Evolutionary conservation across 2,113 vertebrate species (phyloP).

Genomic region (Martes martes): DNA sequence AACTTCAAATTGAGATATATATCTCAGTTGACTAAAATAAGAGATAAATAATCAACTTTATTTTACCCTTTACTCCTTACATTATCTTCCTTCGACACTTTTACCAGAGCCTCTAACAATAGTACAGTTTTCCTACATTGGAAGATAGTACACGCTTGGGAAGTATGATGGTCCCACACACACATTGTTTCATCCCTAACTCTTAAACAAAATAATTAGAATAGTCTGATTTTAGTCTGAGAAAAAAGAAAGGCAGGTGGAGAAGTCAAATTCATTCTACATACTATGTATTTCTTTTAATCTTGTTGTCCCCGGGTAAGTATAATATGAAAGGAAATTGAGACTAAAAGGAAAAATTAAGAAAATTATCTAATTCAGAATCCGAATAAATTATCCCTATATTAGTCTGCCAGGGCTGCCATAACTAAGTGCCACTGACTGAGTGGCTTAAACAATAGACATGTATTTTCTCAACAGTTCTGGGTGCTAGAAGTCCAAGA

Average conservation of each 20-base stretch:
- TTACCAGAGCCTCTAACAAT: not conserved
- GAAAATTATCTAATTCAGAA: not conserved
- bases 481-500: not conserved
- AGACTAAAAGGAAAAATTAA: not conserved
- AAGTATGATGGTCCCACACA: not conserved
- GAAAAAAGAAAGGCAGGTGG: not conserved
- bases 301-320: not conserved
- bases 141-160: not conserved
- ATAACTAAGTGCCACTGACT: not conserved
- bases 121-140: not conserved
- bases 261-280: not conserved
- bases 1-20: no score
- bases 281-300: not conserved
- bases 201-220: not conserved
- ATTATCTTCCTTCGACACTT: not conserved
- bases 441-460: not conserved
- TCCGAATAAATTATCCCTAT: not conserved
- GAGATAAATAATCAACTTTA: not conserved
- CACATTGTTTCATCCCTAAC: not conserved
- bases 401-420: not conserved
- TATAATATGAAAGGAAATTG: not conserved
- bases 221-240: not conserved
- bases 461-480: not conserved
- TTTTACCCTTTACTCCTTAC: not conserved
- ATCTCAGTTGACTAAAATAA: not conserved